A percentile compares a stretch with the other conserved stretches of the same genome.
Evolutionary conservation across 1,140 invertebrate species (phyloP).

Genomic region (Physella acuta): DNA sequence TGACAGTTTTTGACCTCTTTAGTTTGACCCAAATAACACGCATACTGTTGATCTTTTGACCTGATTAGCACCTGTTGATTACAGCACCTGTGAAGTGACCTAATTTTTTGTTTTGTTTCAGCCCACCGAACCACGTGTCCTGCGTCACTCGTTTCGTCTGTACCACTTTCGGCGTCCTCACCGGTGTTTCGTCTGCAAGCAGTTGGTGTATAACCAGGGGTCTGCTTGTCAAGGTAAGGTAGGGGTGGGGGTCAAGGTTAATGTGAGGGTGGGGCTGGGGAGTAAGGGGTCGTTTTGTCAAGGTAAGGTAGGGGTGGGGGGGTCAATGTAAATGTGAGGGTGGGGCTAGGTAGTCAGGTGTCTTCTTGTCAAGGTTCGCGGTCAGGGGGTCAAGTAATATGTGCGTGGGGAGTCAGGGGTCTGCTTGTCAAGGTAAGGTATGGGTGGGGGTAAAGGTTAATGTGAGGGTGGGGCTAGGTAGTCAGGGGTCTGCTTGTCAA

Average conservation of each 20-base stretch:
- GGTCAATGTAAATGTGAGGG: not conserved
- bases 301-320: not conserved
- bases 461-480: not conserved
- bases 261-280: not conserved
- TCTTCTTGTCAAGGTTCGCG: not conserved
- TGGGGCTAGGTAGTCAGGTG: not conserved
- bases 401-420: not conserved
- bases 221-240: slow-evolving; percentile 35
- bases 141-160: slow-evolving; percentile 32
- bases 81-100: no score
- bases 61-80: no score
- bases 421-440: not conserved
- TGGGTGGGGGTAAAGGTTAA: not conserved
- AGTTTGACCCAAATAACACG: no score
- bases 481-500: not conserved
- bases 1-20: no score
- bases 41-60: no score
- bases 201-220: slow-evolving; percentile 34
- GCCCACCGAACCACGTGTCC: slow-evolving; percentile 28
- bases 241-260: not conserved
- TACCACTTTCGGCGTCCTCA: slow-evolving; percentile 36
- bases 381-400: not conserved
- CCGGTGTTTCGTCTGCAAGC: slow-evolving; percentile 35
- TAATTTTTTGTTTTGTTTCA: slow-evolving; percentile 19
- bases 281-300: not conserved